Evolutionary conservation across 1,140 invertebrate species (phyloP).

Genomic region (Saccostrea cuccullata): DNA sequence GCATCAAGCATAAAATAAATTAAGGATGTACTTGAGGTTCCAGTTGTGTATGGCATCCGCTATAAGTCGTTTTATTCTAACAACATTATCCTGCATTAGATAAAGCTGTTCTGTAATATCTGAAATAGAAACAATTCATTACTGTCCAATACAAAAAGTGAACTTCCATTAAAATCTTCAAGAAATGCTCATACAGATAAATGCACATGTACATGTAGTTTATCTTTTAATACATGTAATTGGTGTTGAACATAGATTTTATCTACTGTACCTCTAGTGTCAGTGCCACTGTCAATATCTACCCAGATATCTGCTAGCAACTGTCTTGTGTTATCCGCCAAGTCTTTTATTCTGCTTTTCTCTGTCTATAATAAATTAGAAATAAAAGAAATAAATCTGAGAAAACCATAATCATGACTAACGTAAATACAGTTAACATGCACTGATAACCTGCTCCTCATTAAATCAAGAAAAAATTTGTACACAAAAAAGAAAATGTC

Average conservation of each 20-base stretch:
- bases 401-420: background rate
- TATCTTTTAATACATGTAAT: too few relatives aligned
- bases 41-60: constrained; percentile 41
- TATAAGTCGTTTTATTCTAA: constrained; percentile 17
- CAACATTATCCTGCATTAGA: constrained; percentile 39
- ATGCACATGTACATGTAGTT: too few relatives aligned
- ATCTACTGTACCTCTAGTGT: background rate
- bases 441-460: background rate
- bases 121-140: background rate
- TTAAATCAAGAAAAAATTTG: background rate
- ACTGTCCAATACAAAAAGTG: background rate
- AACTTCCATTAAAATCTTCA: background rate
- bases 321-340: constrained; percentile 1
- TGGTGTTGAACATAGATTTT: too few relatives aligned
- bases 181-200: too few relatives aligned
- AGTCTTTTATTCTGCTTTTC: constrained; percentile 37
- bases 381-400: too few relatives aligned
- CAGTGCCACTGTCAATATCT: background rate
- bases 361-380: constrained; percentile 25
- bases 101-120: constrained; percentile 16
- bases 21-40: constrained; percentile 16
- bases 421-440: background rate
- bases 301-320: background rate
- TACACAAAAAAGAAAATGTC: background rate
- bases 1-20: background rate